Percentiles rank a stretch among this genome's conserved stretches.
These are phyloP conservation scores for Morus bassanus DNA, from an alignment of 2,797 vertebrate species.

Conservation along the genomic window DNA sequence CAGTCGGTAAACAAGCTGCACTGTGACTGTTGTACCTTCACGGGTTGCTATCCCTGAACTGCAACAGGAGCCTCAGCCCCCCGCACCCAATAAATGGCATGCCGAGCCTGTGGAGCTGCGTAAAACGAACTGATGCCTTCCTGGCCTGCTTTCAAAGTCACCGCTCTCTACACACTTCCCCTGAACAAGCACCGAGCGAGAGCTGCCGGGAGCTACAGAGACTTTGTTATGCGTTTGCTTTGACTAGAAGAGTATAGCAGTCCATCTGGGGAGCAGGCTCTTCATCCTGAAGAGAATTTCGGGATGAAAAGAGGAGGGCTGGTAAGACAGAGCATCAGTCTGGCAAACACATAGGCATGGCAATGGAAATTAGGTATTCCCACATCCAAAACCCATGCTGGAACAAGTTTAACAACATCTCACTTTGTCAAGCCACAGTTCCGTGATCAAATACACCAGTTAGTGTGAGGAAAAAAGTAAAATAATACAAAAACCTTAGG, in stretches of 20 bases:
- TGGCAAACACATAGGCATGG: background rate
- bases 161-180: background rate
- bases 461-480: fast-evolving
- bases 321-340: background rate
- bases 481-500: background rate
- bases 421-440: background rate
- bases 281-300: background rate
- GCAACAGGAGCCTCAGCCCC: background rate
- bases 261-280: background rate
- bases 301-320: background rate
- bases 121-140: background rate
- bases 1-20: background rate
- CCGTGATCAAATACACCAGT: background rate
- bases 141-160: background rate
- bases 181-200: fast-evolving
- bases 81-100: background rate
- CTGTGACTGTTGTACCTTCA: background rate
- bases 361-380: background rate
- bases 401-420: background rate
- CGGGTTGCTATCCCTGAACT: background rate
- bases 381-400: background rate
- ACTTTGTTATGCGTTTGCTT: fast-evolving
- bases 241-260: background rate
- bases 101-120: background rate
- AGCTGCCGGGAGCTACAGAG: background rate